Conservation (phyloP, 2,113 vertebrate species). For the Nycticebus coucang region DNA sequence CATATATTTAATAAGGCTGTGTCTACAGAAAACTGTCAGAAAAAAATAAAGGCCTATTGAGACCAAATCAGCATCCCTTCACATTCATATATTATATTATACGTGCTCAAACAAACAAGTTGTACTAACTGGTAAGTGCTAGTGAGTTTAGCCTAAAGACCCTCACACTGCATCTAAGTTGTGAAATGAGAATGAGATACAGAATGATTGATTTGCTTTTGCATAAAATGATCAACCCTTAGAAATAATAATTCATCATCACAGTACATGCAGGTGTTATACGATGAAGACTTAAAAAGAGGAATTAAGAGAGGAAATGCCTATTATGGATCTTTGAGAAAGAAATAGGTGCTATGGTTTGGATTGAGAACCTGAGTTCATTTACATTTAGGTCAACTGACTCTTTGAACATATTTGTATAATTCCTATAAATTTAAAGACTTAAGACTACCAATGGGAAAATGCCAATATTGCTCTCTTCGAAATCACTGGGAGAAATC, state of each 20-base stretch:
- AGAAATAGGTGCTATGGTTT: slow-evolving; percentile 45
- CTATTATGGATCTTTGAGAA: slow-evolving; percentile 63
- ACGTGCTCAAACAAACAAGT: background rate
- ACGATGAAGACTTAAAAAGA: background rate
- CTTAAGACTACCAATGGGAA: slow-evolving; percentile 5
- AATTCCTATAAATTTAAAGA: slow-evolving; percentile 67
- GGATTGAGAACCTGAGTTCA: slow-evolving; percentile 40
- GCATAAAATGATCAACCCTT: slow-evolving; percentile 16
- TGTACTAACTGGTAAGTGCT: slow-evolving; percentile 26
- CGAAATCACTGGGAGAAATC: slow-evolving; percentile 60
- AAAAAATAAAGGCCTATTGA: background rate
- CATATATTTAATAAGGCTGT: background rate
- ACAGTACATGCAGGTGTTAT: background rate
- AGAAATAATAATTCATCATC: slow-evolving; percentile 41
- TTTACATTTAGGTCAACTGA: slow-evolving; percentile 40
- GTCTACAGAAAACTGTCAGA: background rate
- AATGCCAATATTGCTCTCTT: slow-evolving; percentile 5
- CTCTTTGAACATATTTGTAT: slow-evolving; percentile 58
- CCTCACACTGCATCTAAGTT: background rate
- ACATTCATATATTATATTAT: background rate
- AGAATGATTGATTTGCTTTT: slow-evolving; percentile 63
- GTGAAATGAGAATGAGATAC: slow-evolving; percentile 47
- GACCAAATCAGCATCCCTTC: background rate
- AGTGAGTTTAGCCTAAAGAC: background rate
- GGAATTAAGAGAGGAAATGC: slow-evolving; percentile 1